Conservation (phyloP, 2,797 vertebrate genomes). For the Notamacropus eugenii region DNA sequence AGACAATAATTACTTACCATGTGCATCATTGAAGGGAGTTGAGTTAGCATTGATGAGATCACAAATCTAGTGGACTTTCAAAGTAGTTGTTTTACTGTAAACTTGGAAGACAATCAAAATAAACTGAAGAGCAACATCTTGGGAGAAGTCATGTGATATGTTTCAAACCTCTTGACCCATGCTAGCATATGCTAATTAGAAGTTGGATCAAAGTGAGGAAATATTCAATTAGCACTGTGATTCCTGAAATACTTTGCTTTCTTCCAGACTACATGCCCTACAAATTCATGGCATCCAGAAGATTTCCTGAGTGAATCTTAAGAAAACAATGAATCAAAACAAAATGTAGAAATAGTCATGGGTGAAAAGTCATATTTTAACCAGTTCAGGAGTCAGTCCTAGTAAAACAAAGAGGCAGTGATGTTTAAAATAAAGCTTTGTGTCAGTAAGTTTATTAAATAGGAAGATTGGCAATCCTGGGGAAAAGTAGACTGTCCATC, state of each 20-base stretch:
- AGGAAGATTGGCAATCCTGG: slow-evolving; percentile 81
- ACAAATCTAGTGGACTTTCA: background rate
- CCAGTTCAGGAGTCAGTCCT: slow-evolving; percentile 13
- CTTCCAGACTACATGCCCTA: background rate
- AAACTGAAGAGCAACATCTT: background rate
- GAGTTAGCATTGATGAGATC: background rate
- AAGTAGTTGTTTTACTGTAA: background rate
- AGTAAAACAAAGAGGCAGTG: slow-evolving; percentile 54
- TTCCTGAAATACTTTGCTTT: background rate
- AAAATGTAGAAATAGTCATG: slow-evolving; percentile 46
- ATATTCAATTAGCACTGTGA: slow-evolving; percentile 14
- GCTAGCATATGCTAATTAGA: background rate
- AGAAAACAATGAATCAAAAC: slow-evolving; percentile 26
- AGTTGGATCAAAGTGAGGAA: background rate
- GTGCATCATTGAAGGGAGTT: background rate
- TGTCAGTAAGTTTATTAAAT: slow-evolving; percentile 79
- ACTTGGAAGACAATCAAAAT: background rate
- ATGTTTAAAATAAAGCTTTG: slow-evolving; percentile 64
- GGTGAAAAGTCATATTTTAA: slow-evolving; percentile 38
- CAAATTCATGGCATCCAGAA: slow-evolving; percentile 25
- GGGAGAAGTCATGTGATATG: background rate
- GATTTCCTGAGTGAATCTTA: background rate
- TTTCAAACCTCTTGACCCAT: background rate
- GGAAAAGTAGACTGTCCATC: slow-evolving; percentile 83
- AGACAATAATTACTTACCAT: background rate